A percentile compares a stretch with the other conserved stretches of the same genome.
Conservation (phyloP, 2,113 vertebrate species). For the Semicossyphus pulcher region DNA sequence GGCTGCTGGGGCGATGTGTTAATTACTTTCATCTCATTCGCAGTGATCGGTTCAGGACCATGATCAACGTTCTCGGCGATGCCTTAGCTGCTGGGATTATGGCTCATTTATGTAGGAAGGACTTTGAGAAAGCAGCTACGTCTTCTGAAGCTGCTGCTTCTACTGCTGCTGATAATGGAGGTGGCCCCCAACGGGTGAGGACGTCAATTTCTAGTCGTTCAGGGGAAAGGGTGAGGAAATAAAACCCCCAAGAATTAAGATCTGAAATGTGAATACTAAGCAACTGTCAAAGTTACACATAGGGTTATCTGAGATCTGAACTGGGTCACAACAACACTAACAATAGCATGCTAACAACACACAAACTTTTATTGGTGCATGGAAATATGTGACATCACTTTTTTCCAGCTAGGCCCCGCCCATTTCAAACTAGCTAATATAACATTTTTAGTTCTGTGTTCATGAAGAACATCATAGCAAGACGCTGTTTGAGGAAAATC, state of each 20-base stretch:
- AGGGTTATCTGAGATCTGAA: neutral
- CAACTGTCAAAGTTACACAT: neutral
- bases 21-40: neutral
- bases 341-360: no score
- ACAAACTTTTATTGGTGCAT: no score
- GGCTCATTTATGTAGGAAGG: conserved; percentile 84
- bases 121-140: conserved; percentile 77
- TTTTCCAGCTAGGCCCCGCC: no score
- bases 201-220: neutral
- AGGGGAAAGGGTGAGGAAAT: no score
- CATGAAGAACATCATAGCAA: no score
- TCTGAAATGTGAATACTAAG: no score
- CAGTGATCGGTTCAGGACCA: conserved; percentile 88
- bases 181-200: conserved; percentile 64
- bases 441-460: no score
- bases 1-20: neutral
- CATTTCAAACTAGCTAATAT: no score
- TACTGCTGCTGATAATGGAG: conserved; percentile 3
- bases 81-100: conserved; percentile 88
- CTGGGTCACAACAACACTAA: no score
- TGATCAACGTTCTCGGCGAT: conserved; percentile 88
- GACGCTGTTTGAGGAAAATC: no score
- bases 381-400: no score
- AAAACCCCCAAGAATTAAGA: no score
- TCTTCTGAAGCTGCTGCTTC: neutral